Evolutionary conservation across 2,888 invertebrate species (phyloP).

Genomic region (Lymantria dispar): DNA sequence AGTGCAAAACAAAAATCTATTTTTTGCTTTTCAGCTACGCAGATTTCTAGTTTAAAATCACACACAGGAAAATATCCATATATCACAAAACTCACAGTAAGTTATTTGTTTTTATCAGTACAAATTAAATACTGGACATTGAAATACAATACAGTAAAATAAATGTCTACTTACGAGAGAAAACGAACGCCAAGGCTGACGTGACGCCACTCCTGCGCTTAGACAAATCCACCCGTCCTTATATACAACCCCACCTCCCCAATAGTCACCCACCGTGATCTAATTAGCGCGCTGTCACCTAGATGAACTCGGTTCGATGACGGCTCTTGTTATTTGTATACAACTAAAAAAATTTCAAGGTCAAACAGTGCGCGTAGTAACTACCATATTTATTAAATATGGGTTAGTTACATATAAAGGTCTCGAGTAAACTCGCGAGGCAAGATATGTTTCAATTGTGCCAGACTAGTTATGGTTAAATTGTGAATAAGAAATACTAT

Average conservation of each 20-base stretch:
- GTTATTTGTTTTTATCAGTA: no score
- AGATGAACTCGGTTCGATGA: slow-evolving; percentile 35
- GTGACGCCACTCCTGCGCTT: slow-evolving; percentile 62
- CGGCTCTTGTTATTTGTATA: slow-evolving; percentile 29
- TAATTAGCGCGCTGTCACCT: slow-evolving; percentile 45
- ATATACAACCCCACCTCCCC: slow-evolving; percentile 48
- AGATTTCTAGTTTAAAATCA: no score
- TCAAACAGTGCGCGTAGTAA: background rate
- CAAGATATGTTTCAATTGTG: no score
- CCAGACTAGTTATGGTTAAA: no score
- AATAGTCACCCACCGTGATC: slow-evolving; percentile 32
- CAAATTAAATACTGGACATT: background rate
- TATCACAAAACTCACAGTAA: no score
- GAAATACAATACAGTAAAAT: background rate
- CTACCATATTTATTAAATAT: no score
- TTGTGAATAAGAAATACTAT: no score
- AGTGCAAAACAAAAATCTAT: no score
- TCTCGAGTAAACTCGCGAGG: no score
- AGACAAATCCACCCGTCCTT: slow-evolving; percentile 34
- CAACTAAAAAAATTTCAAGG: slow-evolving; percentile 22
- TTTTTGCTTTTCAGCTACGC: no score
- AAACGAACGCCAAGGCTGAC: slow-evolving; percentile 61
- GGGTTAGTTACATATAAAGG: no score
- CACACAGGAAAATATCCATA: no score
- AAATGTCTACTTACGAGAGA: slow-evolving; percentile 47